A percentile compares a stretch with the other conserved stretches of the same genome.
Evolutionary conservation across 2,888 invertebrate genomes (phyloP).

Genomic region (Amphiduros pacificus): DNA sequence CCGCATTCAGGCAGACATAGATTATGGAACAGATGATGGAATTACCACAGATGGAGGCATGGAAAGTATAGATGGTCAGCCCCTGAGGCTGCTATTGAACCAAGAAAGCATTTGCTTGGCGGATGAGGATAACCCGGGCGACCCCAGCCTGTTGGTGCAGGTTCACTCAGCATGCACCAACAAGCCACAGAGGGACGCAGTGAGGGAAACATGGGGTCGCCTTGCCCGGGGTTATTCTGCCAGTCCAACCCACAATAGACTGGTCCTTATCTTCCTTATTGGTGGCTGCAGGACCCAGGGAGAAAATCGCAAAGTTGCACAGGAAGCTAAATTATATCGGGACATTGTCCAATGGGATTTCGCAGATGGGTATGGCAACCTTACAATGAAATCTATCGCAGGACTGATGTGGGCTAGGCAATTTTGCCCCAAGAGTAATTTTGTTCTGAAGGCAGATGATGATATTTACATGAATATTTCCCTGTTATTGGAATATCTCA

Average conservation of each 20-base stretch:
- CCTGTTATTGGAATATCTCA: no score
- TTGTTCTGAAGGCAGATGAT: neutral
- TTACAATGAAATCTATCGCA: neutral
- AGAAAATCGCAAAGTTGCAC: neutral
- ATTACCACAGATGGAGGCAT: neutral
- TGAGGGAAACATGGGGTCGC: constrained; percentile 1
- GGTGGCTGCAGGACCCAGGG: neutral
- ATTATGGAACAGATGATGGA: no score
- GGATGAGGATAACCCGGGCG: neutral
- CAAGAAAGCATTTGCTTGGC: neutral
- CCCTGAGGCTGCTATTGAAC: neutral
- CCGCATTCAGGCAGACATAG: no score
- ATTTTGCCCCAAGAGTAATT: neutral
- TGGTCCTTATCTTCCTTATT: neutral
- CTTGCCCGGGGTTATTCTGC: no score
- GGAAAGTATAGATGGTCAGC: neutral
- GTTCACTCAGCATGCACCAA: neutral
- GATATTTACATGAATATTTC: neutral
- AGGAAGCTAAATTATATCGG: neutral
- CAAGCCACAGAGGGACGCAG: neutral
- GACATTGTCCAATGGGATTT: neutral
- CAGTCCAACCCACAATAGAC: neutral
- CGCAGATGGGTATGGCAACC: neutral
- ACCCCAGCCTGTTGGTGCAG: neutral
- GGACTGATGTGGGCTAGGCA: neutral